A percentile compares a stretch with the other conserved stretches of the same genome.
These are phyloP conservation scores for Magallana angulata DNA, from an alignment of 1,140 invertebrate genomes.

Conservation along the genomic window DNA sequence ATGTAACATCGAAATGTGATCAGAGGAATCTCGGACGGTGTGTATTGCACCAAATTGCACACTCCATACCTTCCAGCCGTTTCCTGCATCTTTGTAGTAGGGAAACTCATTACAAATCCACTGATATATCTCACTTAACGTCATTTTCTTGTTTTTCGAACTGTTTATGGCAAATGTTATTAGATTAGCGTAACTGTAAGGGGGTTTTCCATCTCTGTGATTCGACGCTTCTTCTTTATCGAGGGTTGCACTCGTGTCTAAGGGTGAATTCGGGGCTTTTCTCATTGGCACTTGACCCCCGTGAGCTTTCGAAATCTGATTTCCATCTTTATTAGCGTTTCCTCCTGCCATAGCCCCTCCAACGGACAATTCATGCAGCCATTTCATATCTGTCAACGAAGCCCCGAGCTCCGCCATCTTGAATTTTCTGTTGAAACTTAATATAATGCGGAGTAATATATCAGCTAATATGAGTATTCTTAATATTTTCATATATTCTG, in stretches of 20 bases:
- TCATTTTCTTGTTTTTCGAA: slow-evolving; percentile 82
- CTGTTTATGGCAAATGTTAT: slow-evolving; percentile 87
- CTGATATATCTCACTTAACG: slow-evolving; percentile 81
- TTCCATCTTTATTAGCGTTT: slow-evolving; percentile 65
- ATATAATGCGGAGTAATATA: slow-evolving; percentile 56
- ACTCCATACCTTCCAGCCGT: slow-evolving; percentile 86
- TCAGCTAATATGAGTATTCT: not conserved
- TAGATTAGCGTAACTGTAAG: slow-evolving; percentile 86
- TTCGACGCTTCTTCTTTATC: slow-evolving; percentile 68
- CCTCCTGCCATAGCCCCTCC: slow-evolving; percentile 76
- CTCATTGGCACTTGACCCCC: slow-evolving; percentile 72
- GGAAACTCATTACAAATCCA: slow-evolving; percentile 82
- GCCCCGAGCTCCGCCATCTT: slow-evolving; percentile 80
- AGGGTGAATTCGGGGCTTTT: slow-evolving; percentile 73
- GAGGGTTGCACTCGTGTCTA: slow-evolving; percentile 72
- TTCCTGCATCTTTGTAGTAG: slow-evolving; percentile 85
- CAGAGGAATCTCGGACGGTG: slow-evolving; percentile 1
- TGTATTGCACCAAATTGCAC: not conserved
- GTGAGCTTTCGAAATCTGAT: slow-evolving; percentile 60
- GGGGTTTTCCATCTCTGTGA: slow-evolving; percentile 81
- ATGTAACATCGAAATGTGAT: not conserved
- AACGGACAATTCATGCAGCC: slow-evolving; percentile 81
- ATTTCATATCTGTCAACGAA: slow-evolving; percentile 83
- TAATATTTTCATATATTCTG: not conserved
- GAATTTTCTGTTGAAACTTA: slow-evolving; percentile 62